These are phyloP conservation scores for Aleiodes alternator DNA, from an alignment of 2,888 invertebrate species.

Conservation along the genomic window DNA sequence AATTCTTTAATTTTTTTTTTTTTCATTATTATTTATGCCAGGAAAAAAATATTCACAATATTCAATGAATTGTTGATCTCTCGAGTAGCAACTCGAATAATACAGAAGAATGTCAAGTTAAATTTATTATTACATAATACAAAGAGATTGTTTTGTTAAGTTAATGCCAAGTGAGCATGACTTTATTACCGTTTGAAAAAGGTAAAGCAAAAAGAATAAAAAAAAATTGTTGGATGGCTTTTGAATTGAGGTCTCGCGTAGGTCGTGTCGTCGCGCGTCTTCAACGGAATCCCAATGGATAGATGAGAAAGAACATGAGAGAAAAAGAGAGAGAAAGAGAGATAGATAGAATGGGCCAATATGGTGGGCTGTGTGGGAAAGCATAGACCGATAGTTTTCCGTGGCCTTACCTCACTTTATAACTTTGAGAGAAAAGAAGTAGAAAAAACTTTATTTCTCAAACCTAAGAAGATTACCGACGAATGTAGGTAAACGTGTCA, in stretches of 20 bases:
- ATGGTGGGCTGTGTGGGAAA: conserved; percentile 24
- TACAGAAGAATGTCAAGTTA: conserved; percentile 1
- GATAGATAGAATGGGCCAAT: conserved; percentile 25
- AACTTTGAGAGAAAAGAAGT: conserved; percentile 1
- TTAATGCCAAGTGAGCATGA: conserved; percentile 34
- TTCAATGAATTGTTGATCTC: background rate
- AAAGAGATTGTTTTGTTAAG: conserved; percentile 28
- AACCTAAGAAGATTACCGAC: background rate
- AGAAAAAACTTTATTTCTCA: background rate
- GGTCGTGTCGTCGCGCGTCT: conserved; percentile 40
- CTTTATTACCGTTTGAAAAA: conserved; percentile 10
- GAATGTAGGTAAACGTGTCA: conserved; percentile 21
- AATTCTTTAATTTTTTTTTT: no score
- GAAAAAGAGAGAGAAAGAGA: conserved; percentile 16
- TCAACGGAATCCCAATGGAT: conserved; percentile 49
- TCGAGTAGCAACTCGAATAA: background rate
- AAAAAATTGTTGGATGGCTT: conserved; percentile 28
- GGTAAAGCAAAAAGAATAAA: conserved; percentile 16
- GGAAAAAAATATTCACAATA: no score
- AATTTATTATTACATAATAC: conserved; percentile 20
- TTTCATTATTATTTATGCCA: no score
- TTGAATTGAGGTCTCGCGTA: conserved; percentile 44
- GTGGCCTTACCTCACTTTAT: conserved; percentile 29
- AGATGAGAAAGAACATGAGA: no score
- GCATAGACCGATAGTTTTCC: conserved; percentile 22